phyloP scores from a whole-genome alignment of 92 coral and sea anemone genomes.

The Blastomussa wellsi region DNA sequence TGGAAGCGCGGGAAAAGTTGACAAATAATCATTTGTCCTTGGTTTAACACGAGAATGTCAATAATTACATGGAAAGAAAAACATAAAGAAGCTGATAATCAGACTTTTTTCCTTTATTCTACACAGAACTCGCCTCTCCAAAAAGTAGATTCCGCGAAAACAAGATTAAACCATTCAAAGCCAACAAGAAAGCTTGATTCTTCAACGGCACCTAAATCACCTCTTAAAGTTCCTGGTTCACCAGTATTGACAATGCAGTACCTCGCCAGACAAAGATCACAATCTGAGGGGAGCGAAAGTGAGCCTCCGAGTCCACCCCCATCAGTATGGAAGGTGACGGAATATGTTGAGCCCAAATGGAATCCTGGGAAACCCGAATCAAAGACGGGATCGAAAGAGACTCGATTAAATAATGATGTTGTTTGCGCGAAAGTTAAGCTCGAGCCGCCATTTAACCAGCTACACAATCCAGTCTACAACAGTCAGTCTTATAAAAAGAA shows the following conservation, averaged over 20 bases:
- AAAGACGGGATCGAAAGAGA: conserved; percentile 51
- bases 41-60: no score
- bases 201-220: conserved; percentile 47
- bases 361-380: conserved; percentile 80
- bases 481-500: conserved; percentile 76
- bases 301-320: conserved; percentile 96
- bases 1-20: background rate
- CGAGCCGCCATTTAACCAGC: conserved; percentile 92
- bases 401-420: conserved; percentile 87
- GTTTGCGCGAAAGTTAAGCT: conserved; percentile 82
- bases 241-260: conserved; percentile 54
- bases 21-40: background rate
- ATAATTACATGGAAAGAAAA: background rate
- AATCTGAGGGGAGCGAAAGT: conserved; percentile 83
- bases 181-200: conserved; percentile 60
- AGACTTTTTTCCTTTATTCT: background rate
- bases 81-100: background rate
- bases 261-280: conserved; percentile 69
- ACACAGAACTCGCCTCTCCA: conserved; percentile 23
- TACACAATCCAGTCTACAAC: conserved; percentile 85
- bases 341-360: conserved; percentile 97
- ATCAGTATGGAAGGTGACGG: conserved; percentile 99
- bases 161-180: conserved; percentile 53
- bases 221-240: conserved; percentile 52
- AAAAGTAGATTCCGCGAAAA: conserved; percentile 32